Evolutionary conservation across 2,113 vertebrate species (phyloP), one percentile per base, ranked within the genome.

Genomic region (Lonchura striata): DNA sequence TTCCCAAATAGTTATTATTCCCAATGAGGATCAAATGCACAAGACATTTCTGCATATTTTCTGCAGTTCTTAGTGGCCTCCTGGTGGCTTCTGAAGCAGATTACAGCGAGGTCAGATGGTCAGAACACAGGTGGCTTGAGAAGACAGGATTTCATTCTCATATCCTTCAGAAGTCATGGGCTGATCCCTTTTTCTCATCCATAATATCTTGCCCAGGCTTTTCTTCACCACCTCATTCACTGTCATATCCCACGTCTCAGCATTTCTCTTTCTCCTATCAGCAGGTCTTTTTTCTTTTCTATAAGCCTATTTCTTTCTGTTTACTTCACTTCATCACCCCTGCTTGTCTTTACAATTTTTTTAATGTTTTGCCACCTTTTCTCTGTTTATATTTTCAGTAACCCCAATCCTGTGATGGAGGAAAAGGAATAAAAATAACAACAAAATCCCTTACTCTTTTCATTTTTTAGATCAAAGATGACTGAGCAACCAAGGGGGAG

Each of bases 391-490:
- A 33, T 92, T 97, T 88, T 93, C 82, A 57, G 44, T 88, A 92
- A 94, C 76, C 76, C 90, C 88, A 78, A 15, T 90, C 82, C 65
- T 56, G 59, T 50, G 39, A 87, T 69, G 54, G 61, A 57, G 41
- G 69, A 95, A 64, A 92, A 80, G 71, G 57, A 94, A 92, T 56
- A 96, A 95, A 96, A 96, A 95, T 94, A 95, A 91, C 86, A 92
- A 95, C 88, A 96, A 92, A 96, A 81, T 94, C 82, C 76, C 61
- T 88, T 88, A 86, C 21, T 88, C 90, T 95, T 95, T 96, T 97
- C 56, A 94, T 94, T 96, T 96, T 90, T 83, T 46, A 93, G 93
- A 97, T 96, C 96, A 96, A 96, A 96, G 95, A 94, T 95, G 93
- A 94, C 90, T 92, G 93, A 94, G 59, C 60, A 81, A 90, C 85